phyloP scores from a whole-genome alignment of 2,113 vertebrate genomes.

The Zosterops hypoxanthus region DNA sequence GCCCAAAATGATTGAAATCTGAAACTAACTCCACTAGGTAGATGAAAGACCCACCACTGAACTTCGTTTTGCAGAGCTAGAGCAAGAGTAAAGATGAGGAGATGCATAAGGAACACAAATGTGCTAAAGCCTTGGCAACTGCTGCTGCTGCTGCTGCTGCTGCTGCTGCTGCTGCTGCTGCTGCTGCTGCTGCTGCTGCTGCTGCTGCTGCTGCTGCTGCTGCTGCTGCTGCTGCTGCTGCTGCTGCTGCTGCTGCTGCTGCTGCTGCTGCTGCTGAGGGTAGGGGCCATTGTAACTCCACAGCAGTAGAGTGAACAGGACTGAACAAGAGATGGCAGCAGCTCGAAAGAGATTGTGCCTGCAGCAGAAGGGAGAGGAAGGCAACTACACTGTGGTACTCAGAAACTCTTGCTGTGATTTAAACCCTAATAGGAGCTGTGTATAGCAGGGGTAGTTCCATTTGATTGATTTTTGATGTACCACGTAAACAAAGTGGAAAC shows the following conservation, averaged over 20 bases:
- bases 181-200: neutral
- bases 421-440: neutral
- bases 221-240: neutral
- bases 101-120: neutral
- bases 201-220: neutral
- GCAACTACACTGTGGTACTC: neutral
- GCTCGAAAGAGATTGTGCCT: neutral
- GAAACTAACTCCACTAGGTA: neutral
- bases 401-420: neutral
- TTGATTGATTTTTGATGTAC: neutral
- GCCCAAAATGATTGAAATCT: neutral
- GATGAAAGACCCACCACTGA: fast-evolving
- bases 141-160: neutral
- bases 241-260: neutral
- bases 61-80: neutral
- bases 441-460: neutral
- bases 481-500: fast-evolving
- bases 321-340: neutral
- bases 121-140: neutral
- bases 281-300: neutral
- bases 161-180: neutral
- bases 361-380: neutral
- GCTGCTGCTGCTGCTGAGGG: fast-evolving
- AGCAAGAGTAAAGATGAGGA: neutral
- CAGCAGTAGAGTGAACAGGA: neutral